Conservation (phyloP, 2,113 vertebrate species). For the Bombycilla garrulus region DNA sequence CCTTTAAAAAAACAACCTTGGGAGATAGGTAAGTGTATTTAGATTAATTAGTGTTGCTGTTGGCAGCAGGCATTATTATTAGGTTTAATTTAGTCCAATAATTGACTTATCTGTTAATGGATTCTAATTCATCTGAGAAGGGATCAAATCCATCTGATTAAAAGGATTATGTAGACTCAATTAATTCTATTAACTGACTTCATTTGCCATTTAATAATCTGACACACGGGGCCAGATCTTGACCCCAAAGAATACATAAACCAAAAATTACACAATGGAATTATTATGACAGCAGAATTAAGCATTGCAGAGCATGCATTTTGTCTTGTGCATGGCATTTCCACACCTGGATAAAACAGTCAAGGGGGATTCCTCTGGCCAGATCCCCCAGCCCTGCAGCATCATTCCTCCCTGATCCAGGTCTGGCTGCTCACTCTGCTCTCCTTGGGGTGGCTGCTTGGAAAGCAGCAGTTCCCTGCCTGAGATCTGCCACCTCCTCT, state of each 20-base stretch:
- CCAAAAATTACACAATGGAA: neutral
- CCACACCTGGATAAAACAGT: neutral
- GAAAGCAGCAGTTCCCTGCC: neutral
- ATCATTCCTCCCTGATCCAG: neutral
- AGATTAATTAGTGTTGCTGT: constrained; percentile 61
- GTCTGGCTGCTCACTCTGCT: neutral
- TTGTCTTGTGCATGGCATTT: neutral
- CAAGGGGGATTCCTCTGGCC: neutral
- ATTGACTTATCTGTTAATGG: constrained; percentile 65
- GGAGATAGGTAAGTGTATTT: constrained; percentile 57
- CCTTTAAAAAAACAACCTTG: neutral
- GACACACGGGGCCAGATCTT: constrained; percentile 4
- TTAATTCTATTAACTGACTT: constrained; percentile 60
- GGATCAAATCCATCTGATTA: constrained; percentile 56
- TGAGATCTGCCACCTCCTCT: neutral
- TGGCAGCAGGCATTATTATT: constrained; percentile 55
- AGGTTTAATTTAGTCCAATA: constrained; percentile 62
- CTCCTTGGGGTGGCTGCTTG: neutral
- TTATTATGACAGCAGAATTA: neutral
- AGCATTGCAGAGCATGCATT: neutral
- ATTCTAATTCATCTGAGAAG: constrained; percentile 51
- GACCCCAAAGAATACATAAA: neutral
- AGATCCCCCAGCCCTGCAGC: neutral
- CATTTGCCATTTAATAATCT: constrained; percentile 52
- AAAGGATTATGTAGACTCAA: constrained; percentile 55